These are phyloP conservation scores for Miniopterus natalensis DNA, from an alignment of 2,113 vertebrate species.

Conservation along the genomic window DNA sequence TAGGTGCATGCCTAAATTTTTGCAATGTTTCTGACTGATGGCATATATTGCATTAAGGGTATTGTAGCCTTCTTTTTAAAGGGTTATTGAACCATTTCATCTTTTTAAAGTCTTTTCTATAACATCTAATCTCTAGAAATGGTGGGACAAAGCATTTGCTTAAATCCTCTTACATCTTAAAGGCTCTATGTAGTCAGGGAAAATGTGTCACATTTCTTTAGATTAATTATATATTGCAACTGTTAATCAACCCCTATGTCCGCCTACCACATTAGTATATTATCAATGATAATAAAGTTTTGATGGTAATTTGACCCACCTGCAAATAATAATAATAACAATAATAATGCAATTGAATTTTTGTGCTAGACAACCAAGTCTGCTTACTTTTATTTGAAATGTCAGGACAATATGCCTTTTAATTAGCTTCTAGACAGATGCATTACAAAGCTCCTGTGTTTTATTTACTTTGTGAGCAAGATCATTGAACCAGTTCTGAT, in stretches of 20 bases:
- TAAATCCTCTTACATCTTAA: slow-evolving; percentile 80
- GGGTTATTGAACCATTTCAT: slow-evolving; percentile 47
- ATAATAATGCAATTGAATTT: slow-evolving; percentile 72
- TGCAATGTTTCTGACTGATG: not conserved
- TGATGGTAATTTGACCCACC: slow-evolving; percentile 86
- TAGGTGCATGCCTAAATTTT: not conserved
- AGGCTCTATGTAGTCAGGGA: slow-evolving; percentile 73
- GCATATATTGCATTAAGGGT: not conserved
- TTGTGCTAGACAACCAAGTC: slow-evolving; percentile 60
- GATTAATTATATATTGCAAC: slow-evolving; percentile 80
- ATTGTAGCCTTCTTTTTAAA: slow-evolving; percentile 49
- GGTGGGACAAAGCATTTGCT: slow-evolving; percentile 60
- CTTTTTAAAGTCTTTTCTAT: not conserved
- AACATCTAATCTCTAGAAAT: slow-evolving; percentile 63
- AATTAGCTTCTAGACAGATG: slow-evolving; percentile 70
- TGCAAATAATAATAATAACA: slow-evolving; percentile 75
- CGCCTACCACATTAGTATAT: slow-evolving; percentile 81
- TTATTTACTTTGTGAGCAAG: slow-evolving; percentile 46
- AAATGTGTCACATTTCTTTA: slow-evolving; percentile 77
- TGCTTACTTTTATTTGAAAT: slow-evolving; percentile 68
- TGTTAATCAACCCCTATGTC: slow-evolving; percentile 81
- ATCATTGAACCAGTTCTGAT: slow-evolving; percentile 8
- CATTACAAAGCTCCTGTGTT: not conserved
- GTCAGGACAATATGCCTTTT: slow-evolving; percentile 52
- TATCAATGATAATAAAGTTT: slow-evolving; percentile 84